Percentiles rank a stretch among this genome's conserved stretches.
These are phyloP conservation scores for Drosophila gaucha DNA, from an alignment of 2,888 invertebrate species.

Conservation along the genomic window DNA sequence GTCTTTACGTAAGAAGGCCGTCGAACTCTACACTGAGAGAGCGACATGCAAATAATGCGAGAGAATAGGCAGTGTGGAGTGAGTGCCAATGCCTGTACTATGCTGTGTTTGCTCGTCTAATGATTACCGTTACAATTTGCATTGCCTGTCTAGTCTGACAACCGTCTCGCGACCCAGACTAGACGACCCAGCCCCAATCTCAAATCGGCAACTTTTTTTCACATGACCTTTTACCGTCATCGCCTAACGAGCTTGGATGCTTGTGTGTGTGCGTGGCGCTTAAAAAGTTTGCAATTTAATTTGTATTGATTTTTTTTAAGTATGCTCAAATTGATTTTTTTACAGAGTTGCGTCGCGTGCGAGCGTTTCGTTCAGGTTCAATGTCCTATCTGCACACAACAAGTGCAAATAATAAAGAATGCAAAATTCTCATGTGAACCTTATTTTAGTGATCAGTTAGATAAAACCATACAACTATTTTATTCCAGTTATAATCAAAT, in stretches of 20 bases:
- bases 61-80: constrained; percentile 25
- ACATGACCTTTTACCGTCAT: constrained; percentile 67
- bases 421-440: neutral
- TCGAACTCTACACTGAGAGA: constrained; percentile 69
- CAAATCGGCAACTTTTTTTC: constrained; percentile 57
- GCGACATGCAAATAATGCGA: constrained; percentile 62
- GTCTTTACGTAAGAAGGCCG: constrained; percentile 78
- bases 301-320: constrained; percentile 52
- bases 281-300: constrained; percentile 34
- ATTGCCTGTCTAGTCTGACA: constrained; percentile 68
- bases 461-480: too few relatives aligned
- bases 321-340: constrained; percentile 40
- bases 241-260: constrained; percentile 21
- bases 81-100: constrained; percentile 21
- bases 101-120: constrained; percentile 55
- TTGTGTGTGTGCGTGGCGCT: constrained; percentile 18
- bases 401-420: constrained; percentile 52
- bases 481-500: too few relatives aligned
- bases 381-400: constrained; percentile 62
- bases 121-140: constrained; percentile 79
- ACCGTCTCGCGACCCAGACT: constrained; percentile 75
- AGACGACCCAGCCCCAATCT: constrained; percentile 71
- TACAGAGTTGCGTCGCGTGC: constrained; percentile 28
- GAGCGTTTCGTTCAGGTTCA: constrained; percentile 51
- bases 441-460: neutral